Conservation (phyloP, 2,113 vertebrate genomes). For the human region GRCh38 chr7:154798501-154799000, state of each 20-base stretch:
- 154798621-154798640: no score
- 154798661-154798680: background rate
- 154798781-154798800: background rate
- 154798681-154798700: rapidly evolving
- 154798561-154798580: rapidly evolving
- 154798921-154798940: background rate
- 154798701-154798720: background rate
- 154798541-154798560: rapidly evolving
- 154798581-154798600: rapidly evolving
- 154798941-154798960: background rate
- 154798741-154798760: background rate
- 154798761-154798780: background rate
- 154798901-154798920: background rate
- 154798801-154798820: background rate
- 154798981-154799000: background rate
- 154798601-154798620: rapidly evolving
- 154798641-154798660: no score
- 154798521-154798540: rapidly evolving
- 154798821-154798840: background rate
- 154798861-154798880: rapidly evolving
- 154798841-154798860: background rate
- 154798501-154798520: background rate
- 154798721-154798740: rapidly evolving
- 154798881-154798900: background rate
- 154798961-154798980: background rate